A percentile compares a stretch with the other conserved stretches of the same genome.
Evolutionary conservation across 2,888 invertebrate species (phyloP).

Genomic region (Drosophila paranaensis): DNA sequence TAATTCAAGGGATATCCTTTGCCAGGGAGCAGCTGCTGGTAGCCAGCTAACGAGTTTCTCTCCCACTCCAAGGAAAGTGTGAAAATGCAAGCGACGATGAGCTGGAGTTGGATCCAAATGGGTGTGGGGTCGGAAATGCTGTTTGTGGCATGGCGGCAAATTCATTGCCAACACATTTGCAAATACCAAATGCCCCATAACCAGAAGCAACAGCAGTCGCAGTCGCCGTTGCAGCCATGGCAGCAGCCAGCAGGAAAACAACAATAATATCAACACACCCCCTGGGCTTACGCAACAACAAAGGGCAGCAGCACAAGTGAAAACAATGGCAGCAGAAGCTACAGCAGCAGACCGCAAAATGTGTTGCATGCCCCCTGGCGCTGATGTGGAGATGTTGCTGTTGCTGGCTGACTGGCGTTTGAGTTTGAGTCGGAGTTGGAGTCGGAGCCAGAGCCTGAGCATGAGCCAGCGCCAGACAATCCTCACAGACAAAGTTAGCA

Average conservation of each 20-base stretch:
- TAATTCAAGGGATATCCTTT: conserved; percentile 43
- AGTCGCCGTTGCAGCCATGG: conserved; percentile 7
- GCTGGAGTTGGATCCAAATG: conserved; percentile 29
- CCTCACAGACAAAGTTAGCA: conserved; percentile 64
- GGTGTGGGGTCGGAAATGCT: conserved; percentile 56
- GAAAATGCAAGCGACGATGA: conserved; percentile 61
- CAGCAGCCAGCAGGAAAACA: conserved; percentile 38
- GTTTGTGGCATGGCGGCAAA: conserved; percentile 63
- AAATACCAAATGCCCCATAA: conserved; percentile 50
- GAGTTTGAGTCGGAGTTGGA: not conserved
- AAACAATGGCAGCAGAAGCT: conserved; percentile 68
- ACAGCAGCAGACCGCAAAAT: conserved; percentile 71
- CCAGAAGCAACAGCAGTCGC: conserved; percentile 25
- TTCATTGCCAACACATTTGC: conserved; percentile 77
- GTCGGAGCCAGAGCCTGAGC: conserved; percentile 12
- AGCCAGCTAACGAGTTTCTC: conserved; percentile 39
- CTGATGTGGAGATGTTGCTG: conserved; percentile 27
- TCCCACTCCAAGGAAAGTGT: conserved; percentile 60
- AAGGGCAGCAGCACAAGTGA: conserved; percentile 52
- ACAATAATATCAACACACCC: conserved; percentile 57
- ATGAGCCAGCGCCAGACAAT: conserved; percentile 44
- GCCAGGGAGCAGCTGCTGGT: conserved; percentile 52
- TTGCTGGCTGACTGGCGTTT: conserved; percentile 4
- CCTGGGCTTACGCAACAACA: conserved; percentile 63
- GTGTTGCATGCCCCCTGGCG: conserved; percentile 68